Evolutionary conservation across 2,797 vertebrate genomes (phyloP), one percentile per base, ranked within the genome.

Genomic region (Leuciscus waleckii): DNA sequence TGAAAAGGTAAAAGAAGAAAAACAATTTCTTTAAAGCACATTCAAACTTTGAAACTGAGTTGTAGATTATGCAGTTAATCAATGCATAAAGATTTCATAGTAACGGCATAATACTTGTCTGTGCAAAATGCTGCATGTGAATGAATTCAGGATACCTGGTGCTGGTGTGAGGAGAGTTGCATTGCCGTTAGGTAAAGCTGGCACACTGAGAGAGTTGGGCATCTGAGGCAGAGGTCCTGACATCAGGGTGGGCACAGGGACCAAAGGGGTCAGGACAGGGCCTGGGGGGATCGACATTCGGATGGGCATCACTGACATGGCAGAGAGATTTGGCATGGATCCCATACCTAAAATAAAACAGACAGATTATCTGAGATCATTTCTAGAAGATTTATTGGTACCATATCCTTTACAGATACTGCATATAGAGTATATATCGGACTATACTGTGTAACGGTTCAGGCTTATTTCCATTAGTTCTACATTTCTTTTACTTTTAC

Each of bases 141-240:
- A 51, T 81, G 41, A 49, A 65, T 46, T 61, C n/a, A 32, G 39
- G 4, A 49, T 80, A 94, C 94, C 89, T 94, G 96, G 87, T 78
- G 96, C 87, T 85, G 96, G 96, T 54, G 97, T 96, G 65, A 97
- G 92, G 46, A 97, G 84, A 90, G 93, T 93, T 86, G 96, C 92
- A 61, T 94, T 95, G 91, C 97, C 97, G 23, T 98, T 99, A 90
- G 96, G 96, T 94, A 98, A 91, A 0, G 96, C 94, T 17, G 95
- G 88, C 29, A 93, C 96, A 92, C 96, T 97, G 91, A 96, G 82
- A 29, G 96, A 95, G 94, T 69, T 86, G 16, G 97, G 94, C 91
- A 98, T 93, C 88, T 97, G 87, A 84, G 93, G 92, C 90, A 96
- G 90, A 75, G 94, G 90, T n/a, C 86, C 71, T 78, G 93, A 86